These are phyloP conservation scores for Oryzias javanicus DNA, from an alignment of 2,113 vertebrate species.

Conservation along the genomic window DNA sequence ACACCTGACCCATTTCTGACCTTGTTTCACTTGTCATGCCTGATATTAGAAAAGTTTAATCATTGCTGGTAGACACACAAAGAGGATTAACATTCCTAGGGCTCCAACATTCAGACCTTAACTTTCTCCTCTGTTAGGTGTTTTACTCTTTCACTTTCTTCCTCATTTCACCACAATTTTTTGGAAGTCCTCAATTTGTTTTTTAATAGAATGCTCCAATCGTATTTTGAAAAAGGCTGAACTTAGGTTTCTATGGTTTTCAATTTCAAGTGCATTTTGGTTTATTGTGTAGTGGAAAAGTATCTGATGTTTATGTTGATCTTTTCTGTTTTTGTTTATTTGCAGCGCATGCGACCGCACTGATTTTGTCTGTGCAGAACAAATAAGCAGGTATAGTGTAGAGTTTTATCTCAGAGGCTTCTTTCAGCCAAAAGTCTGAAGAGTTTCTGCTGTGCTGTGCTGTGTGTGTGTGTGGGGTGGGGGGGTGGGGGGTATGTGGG, in stretches of 20 bases:
- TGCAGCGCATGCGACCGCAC: constrained; percentile 42
- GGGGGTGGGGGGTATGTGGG: constrained; percentile 35
- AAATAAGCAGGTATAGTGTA: constrained; percentile 42
- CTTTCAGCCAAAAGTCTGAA: constrained; percentile 17
- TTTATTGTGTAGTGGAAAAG: neutral
- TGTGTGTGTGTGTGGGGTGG: no score
- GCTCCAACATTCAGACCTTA: constrained; percentile 65
- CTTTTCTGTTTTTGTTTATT: constrained; percentile 48
- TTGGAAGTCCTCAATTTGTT: constrained; percentile 12
- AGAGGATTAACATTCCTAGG: constrained; percentile 79
- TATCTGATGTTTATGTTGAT: neutral
- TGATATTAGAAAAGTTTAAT: constrained; percentile 79
- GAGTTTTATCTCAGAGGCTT: constrained; percentile 31
- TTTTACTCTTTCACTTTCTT: constrained; percentile 13
- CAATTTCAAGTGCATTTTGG: no score
- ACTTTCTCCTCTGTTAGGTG: constrained; percentile 38
- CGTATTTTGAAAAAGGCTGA: no score
- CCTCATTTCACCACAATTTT: constrained; percentile 20
- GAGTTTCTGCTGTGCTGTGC: constrained; percentile 10
- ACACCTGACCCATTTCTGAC: constrained; percentile 66
- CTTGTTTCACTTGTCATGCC: constrained; percentile 64
- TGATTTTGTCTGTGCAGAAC: constrained; percentile 48
- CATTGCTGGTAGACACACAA: constrained; percentile 73
- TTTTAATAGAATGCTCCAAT: constrained; percentile 4
- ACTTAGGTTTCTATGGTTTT: no score